Evolutionary conservation across 2,888 invertebrate species (phyloP), one percentile per base, ranked within the genome.

Genomic region (Molanna angustata): DNA sequence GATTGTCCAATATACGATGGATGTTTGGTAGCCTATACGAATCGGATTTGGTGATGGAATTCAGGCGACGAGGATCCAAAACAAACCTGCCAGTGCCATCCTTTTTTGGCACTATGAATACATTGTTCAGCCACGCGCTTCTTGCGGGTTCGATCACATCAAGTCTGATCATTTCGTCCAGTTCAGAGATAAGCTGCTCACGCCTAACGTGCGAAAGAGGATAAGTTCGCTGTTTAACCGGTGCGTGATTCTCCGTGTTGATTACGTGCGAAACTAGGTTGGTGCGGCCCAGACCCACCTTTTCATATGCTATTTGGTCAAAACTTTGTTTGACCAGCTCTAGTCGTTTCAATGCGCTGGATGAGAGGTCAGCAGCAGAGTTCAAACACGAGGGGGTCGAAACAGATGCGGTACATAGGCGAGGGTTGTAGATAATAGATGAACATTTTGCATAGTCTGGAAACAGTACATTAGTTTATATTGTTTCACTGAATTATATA

Each of bases 151-250:
- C 62, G 7, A 64, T 52, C 1, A 62, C 58, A 3, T 55, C 59
- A 21, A 56, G 43, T 9, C 49, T 37, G 9, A 61, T 33, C 62
- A 62, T 62, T 4, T 52, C 50, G 6, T 61, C 57, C 2, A 63
- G 45, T 19, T 61, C 56, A 9, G 47, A 41, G 41, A 62, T 56
- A 11, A 65, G 59, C 3, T 58, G 43, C 21, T 51, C 50, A 39
- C 61, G 61, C 7, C 61, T 42, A 4, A 45, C 46, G 1, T 61
- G 62, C 0, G 63, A 63, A 1, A 64, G 61, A 0, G 61, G 62
- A 44, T 63, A 64, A 17, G 62, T 61, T 3, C 61, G 47, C 14
- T 60, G 47, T 9, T 57, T 53, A 4, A 60, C 54, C 4, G 60
- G 54, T 4, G 22, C 21, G 9, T 46, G 32, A 48, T 35, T 44